phyloP scores from a whole-genome alignment of 2,888 invertebrate species.

The Esperia sulphurella region DNA sequence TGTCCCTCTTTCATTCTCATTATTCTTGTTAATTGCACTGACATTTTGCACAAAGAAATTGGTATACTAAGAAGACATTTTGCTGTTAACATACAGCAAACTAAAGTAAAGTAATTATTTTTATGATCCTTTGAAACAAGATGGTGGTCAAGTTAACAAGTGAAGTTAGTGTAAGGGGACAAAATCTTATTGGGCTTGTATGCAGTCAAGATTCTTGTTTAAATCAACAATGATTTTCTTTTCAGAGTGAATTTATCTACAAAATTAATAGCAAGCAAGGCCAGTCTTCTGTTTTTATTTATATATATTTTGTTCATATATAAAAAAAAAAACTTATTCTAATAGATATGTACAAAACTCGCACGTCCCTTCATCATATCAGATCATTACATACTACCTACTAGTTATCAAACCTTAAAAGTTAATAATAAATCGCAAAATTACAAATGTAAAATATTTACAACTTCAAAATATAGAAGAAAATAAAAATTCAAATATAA shows the following conservation, averaged over 20 bases:
- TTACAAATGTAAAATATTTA: constrained; percentile 75
- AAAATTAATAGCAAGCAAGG: constrained; percentile 24
- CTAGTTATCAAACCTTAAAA: constrained; percentile 65
- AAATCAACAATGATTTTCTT: too few species aligned
- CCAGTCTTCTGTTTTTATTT: constrained; percentile 13
- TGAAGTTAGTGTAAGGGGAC: too few species aligned
- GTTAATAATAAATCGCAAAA: constrained; percentile 67
- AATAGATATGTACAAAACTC: constrained; percentile 76
- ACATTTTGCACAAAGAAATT: too few species aligned
- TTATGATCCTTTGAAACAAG: too few species aligned
- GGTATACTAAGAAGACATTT: too few species aligned
- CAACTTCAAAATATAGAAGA: constrained; percentile 50
- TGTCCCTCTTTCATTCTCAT: too few species aligned
- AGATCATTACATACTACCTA: constrained; percentile 45
- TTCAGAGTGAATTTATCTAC: not conserved
- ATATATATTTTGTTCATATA: constrained; percentile 24
- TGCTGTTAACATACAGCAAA: too few species aligned
- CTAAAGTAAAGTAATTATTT: too few species aligned
- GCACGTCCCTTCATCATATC: constrained; percentile 71
- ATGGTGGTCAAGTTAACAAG: too few species aligned
- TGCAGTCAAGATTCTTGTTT: too few species aligned
- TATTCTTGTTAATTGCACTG: too few species aligned
- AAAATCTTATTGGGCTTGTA: too few species aligned
- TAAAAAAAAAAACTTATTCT: constrained; percentile 60
- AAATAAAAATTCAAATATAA: constrained; percentile 2